phyloP scores from a whole-genome alignment of 2,797 vertebrate species.

The Apogon hyalosoma region DNA sequence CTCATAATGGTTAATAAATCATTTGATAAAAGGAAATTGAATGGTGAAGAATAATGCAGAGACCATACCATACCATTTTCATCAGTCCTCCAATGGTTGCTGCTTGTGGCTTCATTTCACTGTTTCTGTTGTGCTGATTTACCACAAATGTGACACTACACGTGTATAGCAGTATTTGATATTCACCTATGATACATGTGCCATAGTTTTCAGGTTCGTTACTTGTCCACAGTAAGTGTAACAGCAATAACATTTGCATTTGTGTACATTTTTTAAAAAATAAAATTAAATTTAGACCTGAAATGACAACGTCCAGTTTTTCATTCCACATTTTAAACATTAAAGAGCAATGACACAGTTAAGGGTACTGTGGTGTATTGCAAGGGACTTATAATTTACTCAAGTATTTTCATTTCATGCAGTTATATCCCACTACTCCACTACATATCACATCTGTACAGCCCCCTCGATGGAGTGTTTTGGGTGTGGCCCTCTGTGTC shows the following conservation, averaged over 20 bases:
- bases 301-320: background rate
- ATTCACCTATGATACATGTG: constrained; percentile 17
- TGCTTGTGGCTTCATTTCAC: constrained; percentile 17
- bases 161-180: constrained; percentile 16
- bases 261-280: no score
- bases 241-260: background rate
- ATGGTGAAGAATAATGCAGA: constrained; percentile 1
- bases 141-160: constrained; percentile 2
- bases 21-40: background rate
- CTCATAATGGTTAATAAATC: background rate
- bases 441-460: no score
- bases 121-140: constrained; percentile 9
- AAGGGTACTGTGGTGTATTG: no score
- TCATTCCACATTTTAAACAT: background rate
- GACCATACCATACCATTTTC: background rate
- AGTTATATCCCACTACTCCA: no score
- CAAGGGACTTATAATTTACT: no score
- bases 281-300: no score
- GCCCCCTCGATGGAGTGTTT: no score
- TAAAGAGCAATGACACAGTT: no score
- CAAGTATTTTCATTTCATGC: no score
- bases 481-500: no score
- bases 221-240: constrained; percentile 33
- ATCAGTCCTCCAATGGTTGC: background rate
- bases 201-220: constrained; percentile 6